phyloP scores from a whole-genome alignment of 37 sponge, comb jelly and placozoan species.

The Bolinopsis microptera region DNA sequence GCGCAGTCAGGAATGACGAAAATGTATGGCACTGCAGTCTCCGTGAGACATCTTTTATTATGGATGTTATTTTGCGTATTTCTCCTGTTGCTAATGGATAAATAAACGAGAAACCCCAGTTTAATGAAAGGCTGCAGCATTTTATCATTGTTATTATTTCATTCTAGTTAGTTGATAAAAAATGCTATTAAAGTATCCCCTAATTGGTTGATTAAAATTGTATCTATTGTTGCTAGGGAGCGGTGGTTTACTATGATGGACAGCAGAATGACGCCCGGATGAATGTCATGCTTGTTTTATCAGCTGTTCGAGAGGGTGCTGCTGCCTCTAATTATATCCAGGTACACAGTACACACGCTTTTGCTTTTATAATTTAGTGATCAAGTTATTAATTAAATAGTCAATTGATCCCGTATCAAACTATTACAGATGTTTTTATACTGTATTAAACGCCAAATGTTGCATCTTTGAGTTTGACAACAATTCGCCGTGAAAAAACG shows the following conservation, averaged over 20 bases:
- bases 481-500: too few relatives aligned
- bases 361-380: not conserved
- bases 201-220: too few relatives aligned
- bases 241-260: slow-evolving; percentile 70
- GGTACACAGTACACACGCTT: slow-evolving; percentile 53
- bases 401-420: not conserved
- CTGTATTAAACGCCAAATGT: too few relatives aligned
- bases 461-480: too few relatives aligned
- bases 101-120: too few relatives aligned
- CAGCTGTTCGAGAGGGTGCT: slow-evolving; percentile 92
- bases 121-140: too few relatives aligned
- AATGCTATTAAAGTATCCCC: too few relatives aligned
- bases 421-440: too few relatives aligned
- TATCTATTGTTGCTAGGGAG: too few relatives aligned
- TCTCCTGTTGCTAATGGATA: too few relatives aligned
- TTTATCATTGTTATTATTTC: too few relatives aligned
- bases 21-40: not conserved
- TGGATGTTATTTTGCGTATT: slow-evolving; percentile 79
- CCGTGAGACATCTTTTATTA: slow-evolving; percentile 94
- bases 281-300: slow-evolving; percentile 88
- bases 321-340: slow-evolving; percentile 86
- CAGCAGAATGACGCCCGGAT: slow-evolving; percentile 98
- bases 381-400: not conserved
- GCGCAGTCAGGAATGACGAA: not conserved
- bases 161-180: too few relatives aligned